Conservation (phyloP, 2,113 vertebrate genomes). For the Anoura caudifer region DNA sequence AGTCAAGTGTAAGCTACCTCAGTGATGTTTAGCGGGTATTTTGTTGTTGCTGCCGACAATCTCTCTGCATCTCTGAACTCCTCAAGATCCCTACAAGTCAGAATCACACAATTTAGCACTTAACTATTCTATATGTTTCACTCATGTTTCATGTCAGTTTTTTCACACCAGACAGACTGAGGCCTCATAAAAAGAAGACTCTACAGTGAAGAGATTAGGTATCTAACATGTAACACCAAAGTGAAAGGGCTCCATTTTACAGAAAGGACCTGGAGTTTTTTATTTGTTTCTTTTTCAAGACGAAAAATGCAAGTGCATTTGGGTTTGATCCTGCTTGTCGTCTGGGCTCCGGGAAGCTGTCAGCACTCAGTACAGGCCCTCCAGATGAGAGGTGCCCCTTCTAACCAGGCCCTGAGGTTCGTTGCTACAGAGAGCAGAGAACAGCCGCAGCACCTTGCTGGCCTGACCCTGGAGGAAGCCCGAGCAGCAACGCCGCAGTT, state of each 20-base stretch:
- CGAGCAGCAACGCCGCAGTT: background rate
- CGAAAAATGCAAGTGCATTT: rapidly evolving
- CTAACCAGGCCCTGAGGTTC: rapidly evolving
- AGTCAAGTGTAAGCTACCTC: background rate
- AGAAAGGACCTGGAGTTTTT: background rate
- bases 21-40: background rate
- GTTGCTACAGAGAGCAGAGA: background rate
- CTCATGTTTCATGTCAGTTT: background rate
- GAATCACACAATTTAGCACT: background rate
- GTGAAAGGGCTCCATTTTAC: background rate
- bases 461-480: background rate
- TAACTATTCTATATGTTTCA: background rate
- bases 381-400: background rate
- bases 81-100: background rate
- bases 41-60: background rate
- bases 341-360: background rate
- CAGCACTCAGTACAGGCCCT: background rate
- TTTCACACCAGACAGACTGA: background rate
- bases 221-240: background rate
- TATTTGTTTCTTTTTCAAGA: background rate
- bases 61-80: background rate
- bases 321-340: background rate
- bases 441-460: rapidly evolving
- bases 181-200: background rate
- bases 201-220: background rate